A percentile compares a stretch with the other conserved stretches of the same genome.
Conservation (phyloP, 2,888 invertebrate genomes). For the Merodon equestris region DNA sequence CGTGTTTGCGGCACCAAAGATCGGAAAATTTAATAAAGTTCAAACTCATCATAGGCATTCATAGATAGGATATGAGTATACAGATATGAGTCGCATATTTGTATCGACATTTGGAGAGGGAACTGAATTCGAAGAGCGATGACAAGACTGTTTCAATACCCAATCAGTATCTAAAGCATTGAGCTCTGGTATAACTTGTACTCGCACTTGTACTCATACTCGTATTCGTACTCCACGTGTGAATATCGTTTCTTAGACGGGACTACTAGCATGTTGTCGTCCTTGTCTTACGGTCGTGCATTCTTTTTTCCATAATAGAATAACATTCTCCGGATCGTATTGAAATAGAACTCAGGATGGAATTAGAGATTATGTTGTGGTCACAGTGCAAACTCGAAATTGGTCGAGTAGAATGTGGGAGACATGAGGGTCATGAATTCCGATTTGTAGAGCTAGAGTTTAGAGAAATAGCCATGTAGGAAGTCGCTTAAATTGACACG, state of each 20-base stretch:
- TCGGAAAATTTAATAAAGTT: constrained; percentile 53
- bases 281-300: no score
- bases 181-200: no score
- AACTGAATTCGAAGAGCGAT: no score
- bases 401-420: constrained; percentile 32
- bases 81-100: background rate
- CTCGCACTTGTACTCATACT: no score
- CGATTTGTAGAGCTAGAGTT: background rate
- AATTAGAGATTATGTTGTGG: constrained; percentile 37
- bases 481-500: background rate
- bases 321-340: background rate
- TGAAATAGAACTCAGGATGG: constrained; percentile 11
- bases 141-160: constrained; percentile 31
- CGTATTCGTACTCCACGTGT: constrained; percentile 14
- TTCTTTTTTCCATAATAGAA: no score
- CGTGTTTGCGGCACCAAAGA: constrained; percentile 30
- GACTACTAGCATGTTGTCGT: background rate
- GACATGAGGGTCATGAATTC: background rate
- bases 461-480: background rate
- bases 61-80: background rate
- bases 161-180: background rate
- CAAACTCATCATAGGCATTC: constrained; percentile 19
- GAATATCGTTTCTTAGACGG: constrained; percentile 22
- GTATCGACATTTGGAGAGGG: constrained; percentile 33
- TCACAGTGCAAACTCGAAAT: constrained; percentile 49